These are phyloP conservation scores for Eristalis intricaria DNA, from an alignment of 2,888 invertebrate genomes.

Conservation along the genomic window DNA sequence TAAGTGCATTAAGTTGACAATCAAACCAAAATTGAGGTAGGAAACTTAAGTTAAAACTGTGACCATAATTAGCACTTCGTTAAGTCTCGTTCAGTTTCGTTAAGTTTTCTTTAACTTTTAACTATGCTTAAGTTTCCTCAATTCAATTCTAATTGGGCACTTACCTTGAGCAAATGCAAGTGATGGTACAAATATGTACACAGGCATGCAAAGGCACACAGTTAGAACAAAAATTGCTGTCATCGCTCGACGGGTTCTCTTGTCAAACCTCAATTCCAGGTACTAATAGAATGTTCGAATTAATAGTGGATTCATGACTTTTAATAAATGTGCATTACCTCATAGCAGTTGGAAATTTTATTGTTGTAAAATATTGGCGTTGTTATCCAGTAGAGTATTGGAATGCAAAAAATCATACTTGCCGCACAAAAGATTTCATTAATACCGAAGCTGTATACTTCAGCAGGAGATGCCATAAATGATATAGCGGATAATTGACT, in stretches of 20 bases:
- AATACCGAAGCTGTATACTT: slow-evolving; percentile 82
- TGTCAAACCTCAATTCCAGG: slow-evolving; percentile 78
- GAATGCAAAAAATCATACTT: slow-evolving; percentile 79
- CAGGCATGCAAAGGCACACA: slow-evolving; percentile 77
- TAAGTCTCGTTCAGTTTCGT: too few species aligned
- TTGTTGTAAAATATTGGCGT: slow-evolving; percentile 82
- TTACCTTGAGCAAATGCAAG: slow-evolving; percentile 79
- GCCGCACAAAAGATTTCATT: slow-evolving; percentile 80
- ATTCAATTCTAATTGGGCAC: too few species aligned
- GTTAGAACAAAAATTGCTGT: slow-evolving; percentile 77
- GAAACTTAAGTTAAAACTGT: too few species aligned
- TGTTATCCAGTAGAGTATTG: slow-evolving; percentile 79
- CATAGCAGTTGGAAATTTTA: slow-evolving; percentile 82
- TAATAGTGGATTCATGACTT: background rate
- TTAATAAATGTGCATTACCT: slow-evolving; percentile 77
- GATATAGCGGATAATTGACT: slow-evolving; percentile 83
- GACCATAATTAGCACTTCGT: too few species aligned
- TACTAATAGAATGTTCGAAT: slow-evolving; percentile 74
- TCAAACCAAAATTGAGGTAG: background rate
- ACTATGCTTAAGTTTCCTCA: too few species aligned
- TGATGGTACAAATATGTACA: slow-evolving; percentile 78
- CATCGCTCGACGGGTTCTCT: slow-evolving; percentile 76
- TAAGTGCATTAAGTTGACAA: background rate
- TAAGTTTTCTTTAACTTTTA: too few species aligned
- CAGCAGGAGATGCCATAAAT: slow-evolving; percentile 83